phyloP scores from a whole-genome alignment of 2,888 invertebrate genomes.

The Pollenia labialis region DNA sequence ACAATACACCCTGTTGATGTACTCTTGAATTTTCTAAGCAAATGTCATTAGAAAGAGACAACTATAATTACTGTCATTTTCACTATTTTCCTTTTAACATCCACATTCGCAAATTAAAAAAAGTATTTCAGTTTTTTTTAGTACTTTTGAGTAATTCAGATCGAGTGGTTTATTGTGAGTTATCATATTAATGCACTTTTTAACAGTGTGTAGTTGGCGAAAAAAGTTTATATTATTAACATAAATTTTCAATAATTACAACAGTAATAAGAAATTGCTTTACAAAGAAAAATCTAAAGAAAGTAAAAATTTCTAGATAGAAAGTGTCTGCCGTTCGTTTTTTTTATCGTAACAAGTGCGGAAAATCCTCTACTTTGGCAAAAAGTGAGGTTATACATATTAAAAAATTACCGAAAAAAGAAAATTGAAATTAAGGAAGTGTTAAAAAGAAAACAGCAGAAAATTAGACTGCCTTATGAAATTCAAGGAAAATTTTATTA shows the following conservation, averaged over 20 bases:
- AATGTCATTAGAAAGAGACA: conserved; percentile 22
- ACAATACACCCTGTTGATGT: neutral
- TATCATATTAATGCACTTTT: conserved; percentile 4
- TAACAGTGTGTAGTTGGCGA: conserved; percentile 50
- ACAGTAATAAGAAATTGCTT: neutral
- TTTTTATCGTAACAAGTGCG: conserved; percentile 24
- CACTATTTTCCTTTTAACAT: conserved; percentile 11
- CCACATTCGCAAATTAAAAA: conserved; percentile 26
- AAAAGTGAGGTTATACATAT: conserved; percentile 66
- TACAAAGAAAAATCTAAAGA: neutral
- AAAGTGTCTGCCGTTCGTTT: neutral
- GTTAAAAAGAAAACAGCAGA: conserved; percentile 34
- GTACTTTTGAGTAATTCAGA: conserved; percentile 66
- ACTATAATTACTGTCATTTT: neutral
- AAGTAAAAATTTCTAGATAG: neutral
- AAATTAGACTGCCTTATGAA: conserved; percentile 48
- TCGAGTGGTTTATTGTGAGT: conserved; percentile 53
- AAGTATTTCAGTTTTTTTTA: conserved; percentile 49
- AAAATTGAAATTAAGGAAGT: conserved; percentile 43
- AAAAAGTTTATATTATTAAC: neutral
- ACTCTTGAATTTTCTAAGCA: neutral
- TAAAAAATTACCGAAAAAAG: conserved; percentile 16
- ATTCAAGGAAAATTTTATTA: conserved; percentile 34
- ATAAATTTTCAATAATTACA: conserved; percentile 37
- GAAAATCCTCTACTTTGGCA: conserved; percentile 31